A percentile compares a stretch with the other conserved stretches of the same genome.
phyloP scores from a whole-genome alignment of 2,113 vertebrate genomes.

The Sigmodon hispidus region DNA sequence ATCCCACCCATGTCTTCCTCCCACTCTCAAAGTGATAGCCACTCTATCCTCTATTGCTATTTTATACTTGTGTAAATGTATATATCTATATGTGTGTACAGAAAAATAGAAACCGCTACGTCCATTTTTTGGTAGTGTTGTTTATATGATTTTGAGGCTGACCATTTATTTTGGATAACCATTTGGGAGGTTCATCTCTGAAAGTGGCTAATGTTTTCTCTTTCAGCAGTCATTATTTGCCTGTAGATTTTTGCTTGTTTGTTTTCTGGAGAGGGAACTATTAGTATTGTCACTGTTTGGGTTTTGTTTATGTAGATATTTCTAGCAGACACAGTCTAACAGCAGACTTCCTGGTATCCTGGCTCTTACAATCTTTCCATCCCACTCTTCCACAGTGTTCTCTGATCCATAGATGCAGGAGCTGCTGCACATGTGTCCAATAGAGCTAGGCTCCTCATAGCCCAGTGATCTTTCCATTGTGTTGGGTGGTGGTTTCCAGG shows the following conservation, averaged over 20 bases:
- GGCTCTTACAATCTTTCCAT: background rate
- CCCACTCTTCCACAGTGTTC: background rate
- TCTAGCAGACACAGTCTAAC: background rate
- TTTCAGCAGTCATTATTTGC: background rate
- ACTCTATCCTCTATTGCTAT: background rate
- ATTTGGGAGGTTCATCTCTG: background rate
- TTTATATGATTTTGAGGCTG: background rate
- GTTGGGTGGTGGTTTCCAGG: background rate
- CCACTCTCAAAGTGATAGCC: background rate
- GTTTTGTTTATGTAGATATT: background rate
- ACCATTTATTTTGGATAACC: background rate
- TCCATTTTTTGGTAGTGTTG: background rate
- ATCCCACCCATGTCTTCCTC: no score
- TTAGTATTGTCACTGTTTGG: background rate
- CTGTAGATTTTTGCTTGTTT: no score
- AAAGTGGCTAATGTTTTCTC: background rate
- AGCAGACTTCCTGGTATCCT: background rate
- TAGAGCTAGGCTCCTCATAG: background rate
- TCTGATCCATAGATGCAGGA: background rate
- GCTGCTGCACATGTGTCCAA: background rate
- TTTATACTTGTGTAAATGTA: background rate
- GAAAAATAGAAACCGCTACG: background rate
- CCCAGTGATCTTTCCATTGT: background rate
- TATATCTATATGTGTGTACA: background rate
- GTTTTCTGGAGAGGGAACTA: background rate